These are phyloP conservation scores for Anthopleura sola DNA, from an alignment of 64 coral and sea anemone genomes.

Conservation along the genomic window DNA sequence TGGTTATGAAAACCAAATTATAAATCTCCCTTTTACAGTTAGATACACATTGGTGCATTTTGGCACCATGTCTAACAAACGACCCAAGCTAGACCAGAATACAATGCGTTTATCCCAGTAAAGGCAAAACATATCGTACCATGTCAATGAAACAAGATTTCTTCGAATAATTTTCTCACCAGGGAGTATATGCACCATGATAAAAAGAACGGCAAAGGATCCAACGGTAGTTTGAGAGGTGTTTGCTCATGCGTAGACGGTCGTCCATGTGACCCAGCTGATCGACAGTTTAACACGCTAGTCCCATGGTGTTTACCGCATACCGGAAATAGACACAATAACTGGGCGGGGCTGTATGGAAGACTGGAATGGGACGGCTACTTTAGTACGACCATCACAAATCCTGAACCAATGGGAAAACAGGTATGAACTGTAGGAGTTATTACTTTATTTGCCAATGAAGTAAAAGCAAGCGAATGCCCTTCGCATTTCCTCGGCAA, in stretches of 20 bases:
- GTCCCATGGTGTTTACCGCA: constrained; percentile 97
- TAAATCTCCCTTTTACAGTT: too few relatives aligned
- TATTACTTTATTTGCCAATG: too few relatives aligned
- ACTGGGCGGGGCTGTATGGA: constrained; percentile 96
- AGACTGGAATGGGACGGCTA: constrained; percentile 96
- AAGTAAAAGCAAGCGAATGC: too few relatives aligned
- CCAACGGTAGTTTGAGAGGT: constrained; percentile 64
- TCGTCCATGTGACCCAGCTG: constrained; percentile 76
- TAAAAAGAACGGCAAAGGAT: constrained; percentile 82
- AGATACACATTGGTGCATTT: too few relatives aligned
- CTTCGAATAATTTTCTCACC: background rate
- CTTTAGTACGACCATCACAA: constrained; percentile 95
- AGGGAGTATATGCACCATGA: constrained; percentile 89
- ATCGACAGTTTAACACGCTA: constrained; percentile 88
- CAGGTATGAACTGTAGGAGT: too few relatives aligned
- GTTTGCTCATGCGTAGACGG: constrained; percentile 94
- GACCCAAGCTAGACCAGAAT: too few relatives aligned
- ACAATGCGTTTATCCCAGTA: too few relatives aligned
- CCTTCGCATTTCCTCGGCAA: too few relatives aligned
- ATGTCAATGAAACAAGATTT: too few relatives aligned
- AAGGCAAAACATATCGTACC: too few relatives aligned
- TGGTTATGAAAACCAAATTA: too few relatives aligned
- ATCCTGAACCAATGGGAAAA: constrained; percentile 99
- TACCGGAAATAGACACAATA: constrained; percentile 94
- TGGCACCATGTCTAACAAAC: too few relatives aligned